Conservation (phyloP, 2,113 vertebrate species). For the Eulacestoma nigropectus region DNA sequence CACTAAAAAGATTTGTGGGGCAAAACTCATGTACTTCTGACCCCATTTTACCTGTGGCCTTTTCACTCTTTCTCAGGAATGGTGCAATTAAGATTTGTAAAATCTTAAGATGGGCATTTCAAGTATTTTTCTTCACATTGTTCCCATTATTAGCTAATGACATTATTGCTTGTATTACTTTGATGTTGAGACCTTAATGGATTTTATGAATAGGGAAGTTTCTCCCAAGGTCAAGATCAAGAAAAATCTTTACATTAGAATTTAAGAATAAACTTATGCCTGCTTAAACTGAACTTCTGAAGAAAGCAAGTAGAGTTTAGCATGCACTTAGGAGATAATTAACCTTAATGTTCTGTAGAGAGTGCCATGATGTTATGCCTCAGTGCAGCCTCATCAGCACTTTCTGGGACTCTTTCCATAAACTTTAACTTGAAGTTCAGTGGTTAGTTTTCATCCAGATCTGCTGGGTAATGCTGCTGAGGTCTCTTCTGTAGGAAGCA, state of each 20-base stretch:
- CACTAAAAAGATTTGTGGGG: background rate
- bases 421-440: background rate
- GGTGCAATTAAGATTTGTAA: background rate
- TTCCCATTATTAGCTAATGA: background rate
- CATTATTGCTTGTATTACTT: background rate
- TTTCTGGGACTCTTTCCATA: background rate
- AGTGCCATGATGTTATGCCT: background rate
- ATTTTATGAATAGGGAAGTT: background rate
- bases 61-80: background rate
- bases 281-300: background rate
- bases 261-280: background rate
- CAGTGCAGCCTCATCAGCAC: background rate
- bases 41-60: background rate
- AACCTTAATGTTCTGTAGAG: background rate
- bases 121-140: background rate
- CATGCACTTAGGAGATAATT: background rate
- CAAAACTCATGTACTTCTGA: background rate
- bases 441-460: background rate
- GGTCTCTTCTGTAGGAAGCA: background rate
- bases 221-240: background rate
- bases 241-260: background rate
- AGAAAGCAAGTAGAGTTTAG: background rate
- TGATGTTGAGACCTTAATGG: background rate
- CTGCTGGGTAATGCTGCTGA: background rate
- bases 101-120: background rate